Conservation (phyloP, 2,113 vertebrate species). For the Anguilla japonica region DNA sequence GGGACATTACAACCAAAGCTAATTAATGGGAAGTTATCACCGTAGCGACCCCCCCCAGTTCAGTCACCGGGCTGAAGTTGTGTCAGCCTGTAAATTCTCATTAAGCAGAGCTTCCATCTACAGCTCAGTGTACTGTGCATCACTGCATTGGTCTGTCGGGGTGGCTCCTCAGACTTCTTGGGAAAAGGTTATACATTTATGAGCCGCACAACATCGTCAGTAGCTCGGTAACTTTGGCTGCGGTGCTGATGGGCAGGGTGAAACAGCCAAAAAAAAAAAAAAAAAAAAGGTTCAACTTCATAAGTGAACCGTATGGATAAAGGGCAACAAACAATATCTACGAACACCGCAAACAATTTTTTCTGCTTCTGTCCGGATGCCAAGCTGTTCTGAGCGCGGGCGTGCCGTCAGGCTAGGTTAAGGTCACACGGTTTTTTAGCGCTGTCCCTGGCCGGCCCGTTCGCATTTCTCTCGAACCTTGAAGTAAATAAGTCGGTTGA, state of each 20-base stretch:
- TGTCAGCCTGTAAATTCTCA: slow-evolving; percentile 7
- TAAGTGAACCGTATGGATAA: neutral
- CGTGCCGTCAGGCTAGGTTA: neutral
- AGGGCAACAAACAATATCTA: neutral
- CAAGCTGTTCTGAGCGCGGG: too few relatives aligned
- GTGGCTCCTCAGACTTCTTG: too few relatives aligned
- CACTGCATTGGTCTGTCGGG: too few relatives aligned
- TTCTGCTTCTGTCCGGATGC: neutral
- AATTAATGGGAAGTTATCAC: slow-evolving; percentile 5
- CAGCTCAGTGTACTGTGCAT: neutral
- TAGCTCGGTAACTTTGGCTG: too few relatives aligned
- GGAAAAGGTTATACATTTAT: too few relatives aligned
- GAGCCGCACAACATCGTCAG: too few relatives aligned
- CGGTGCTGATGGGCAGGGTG: too few relatives aligned
- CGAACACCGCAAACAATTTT: neutral
- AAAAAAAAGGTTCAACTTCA: neutral
- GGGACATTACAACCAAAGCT: slow-evolving; percentile 4
- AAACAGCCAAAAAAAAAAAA: too few relatives aligned
- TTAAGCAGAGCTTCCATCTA: slow-evolving; percentile 3
- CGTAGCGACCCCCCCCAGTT: neutral
- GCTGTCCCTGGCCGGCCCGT: neutral
- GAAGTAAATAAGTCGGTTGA: neutral
- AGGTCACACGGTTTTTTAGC: neutral
- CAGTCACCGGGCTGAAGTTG: slow-evolving; percentile 4
- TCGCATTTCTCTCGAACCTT: neutral